Base-by-base conservation (phyloP, 2,888 invertebrate genomes). In the Punctoribates punctum region DNA sequence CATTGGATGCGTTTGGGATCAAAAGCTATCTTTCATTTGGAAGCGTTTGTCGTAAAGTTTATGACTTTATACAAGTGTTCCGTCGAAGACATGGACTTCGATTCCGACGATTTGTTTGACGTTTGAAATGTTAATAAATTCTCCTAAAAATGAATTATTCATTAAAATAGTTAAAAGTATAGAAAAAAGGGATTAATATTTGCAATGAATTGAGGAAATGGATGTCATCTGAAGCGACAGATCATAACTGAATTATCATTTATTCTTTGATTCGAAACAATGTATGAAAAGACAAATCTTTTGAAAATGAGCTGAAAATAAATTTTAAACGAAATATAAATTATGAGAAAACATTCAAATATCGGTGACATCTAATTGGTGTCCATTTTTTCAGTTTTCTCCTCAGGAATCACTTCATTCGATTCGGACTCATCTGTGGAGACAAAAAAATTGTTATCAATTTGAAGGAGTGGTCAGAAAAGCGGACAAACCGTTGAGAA, bases 21-120 rank as follows among this genome's bases (percentile, higher is more conserved):
- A 81, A 98, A 98, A 85, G 89, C 92, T 27, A 96, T 99, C 81
- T 96, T 95, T 82, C 98, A 99, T 84, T 86, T 99, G 74, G 99
- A 99, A 85, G 96, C 96, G 2, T 99, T 99, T 86, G 91, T 96
- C 72, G 95, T 95, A 0, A 91, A 92, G 81, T 97, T 97, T 83
- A 98, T 99, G 98, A 88, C 90, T 48, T 90, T 94, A 80, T 96
- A 46, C 15, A 67, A 70, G 29, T 46, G 75, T 57, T n/a, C 70
- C 6, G 72, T 75, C 25, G 75, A 75, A 34, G 46, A 27, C n/a
- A 29, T 75, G 9, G 70, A 67, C 9, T 42, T 70, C 20, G 75
- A 70, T 70, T 42, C 9, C 42, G 13, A 42, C 1, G 42, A 42
- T 9, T 13, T 42, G 42, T 42, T 11, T 42, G 42, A 42, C 42